These are phyloP conservation scores for Lepidocyrtoides sp. DNA, from an alignment of 2,888 invertebrate species.

Conservation along the genomic window DNA sequence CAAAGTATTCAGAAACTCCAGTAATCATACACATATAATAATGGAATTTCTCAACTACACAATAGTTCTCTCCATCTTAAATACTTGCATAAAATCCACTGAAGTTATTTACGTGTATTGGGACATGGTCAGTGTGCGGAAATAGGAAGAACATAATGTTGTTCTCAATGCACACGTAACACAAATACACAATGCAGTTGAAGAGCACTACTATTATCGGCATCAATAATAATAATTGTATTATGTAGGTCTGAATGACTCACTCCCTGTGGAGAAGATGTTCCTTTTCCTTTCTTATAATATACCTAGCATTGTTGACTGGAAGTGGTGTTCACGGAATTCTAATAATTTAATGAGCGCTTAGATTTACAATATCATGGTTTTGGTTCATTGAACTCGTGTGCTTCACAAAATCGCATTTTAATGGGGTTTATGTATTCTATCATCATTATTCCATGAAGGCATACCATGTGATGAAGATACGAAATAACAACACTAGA, in stretches of 20 bases:
- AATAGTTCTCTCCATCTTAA: too few species aligned
- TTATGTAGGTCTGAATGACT: constrained; percentile 5
- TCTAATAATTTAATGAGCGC: constrained; percentile 66
- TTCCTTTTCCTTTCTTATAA: background rate
- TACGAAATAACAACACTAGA: background rate
- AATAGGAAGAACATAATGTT: constrained; percentile 29
- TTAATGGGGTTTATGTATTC: constrained; percentile 21
- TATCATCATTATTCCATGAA: constrained; percentile 36
- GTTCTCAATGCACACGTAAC: background rate
- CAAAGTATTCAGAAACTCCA: background rate
- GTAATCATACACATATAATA: background rate
- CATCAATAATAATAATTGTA: background rate
- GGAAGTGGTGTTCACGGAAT: background rate
- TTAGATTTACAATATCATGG: constrained; percentile 58
- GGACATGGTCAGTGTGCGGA: background rate
- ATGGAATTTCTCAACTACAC: background rate
- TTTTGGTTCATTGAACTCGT: constrained; percentile 69
- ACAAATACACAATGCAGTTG: background rate
- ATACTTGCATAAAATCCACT: constrained; percentile 1
- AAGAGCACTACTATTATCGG: background rate
- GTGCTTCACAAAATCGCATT: constrained; percentile 23
- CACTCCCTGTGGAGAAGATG: constrained; percentile 62
- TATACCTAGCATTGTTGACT: background rate
- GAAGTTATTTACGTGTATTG: background rate
- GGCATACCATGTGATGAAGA: background rate